Evolutionary conservation across 2,113 vertebrate species (phyloP).

Genomic region (Podarcis muralis): DNA sequence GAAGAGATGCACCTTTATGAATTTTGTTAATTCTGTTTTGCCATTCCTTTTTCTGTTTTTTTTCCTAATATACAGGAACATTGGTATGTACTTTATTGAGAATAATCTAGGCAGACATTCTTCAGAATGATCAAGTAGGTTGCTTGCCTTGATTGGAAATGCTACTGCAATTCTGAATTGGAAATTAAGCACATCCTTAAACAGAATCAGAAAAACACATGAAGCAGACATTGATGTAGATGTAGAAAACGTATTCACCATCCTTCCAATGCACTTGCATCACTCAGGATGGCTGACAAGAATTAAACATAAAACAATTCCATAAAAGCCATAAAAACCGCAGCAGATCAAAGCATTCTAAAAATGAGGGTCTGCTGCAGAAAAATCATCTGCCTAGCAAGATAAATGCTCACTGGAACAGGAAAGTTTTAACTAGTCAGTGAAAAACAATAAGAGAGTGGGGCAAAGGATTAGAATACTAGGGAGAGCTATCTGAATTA

Average conservation of each 20-base stretch:
- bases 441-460: no score
- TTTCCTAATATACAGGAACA: not conserved
- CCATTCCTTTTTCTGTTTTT: conserved; percentile 47
- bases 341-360: no score
- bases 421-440: no score
- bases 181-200: not conserved
- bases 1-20: conserved; percentile 29
- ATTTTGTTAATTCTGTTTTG: conserved; percentile 47
- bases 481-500: no score
- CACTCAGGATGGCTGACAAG: no score
- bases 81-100: not conserved
- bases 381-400: no score
- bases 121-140: conserved; percentile 38
- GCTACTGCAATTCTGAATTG: not conserved
- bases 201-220: not conserved
- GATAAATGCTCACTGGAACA: no score
- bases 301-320: no score
- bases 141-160: not conserved
- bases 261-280: no score
- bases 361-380: no score
- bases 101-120: conserved; percentile 37
- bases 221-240: not conserved
- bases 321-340: no score
- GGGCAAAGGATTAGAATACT: no score
- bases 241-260: not conserved